These are phyloP conservation scores for Bombus affinis DNA, from an alignment of 1,140 invertebrate genomes.

Conservation along the genomic window DNA sequence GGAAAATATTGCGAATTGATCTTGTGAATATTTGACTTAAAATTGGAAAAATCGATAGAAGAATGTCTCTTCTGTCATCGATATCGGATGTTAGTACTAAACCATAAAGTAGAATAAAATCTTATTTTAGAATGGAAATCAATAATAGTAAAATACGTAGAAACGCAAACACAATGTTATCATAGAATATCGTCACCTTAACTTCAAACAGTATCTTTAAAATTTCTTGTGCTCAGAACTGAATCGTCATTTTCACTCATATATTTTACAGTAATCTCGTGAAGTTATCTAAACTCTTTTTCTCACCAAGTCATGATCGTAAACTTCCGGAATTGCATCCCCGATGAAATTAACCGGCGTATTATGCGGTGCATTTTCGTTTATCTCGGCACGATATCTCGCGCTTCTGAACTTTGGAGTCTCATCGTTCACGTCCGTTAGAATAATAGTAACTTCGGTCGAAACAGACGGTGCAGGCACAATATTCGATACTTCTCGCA, in stretches of 20 bases:
- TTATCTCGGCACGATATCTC: constrained; percentile 93
- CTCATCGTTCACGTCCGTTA: constrained; percentile 98
- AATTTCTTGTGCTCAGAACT: too few relatives aligned
- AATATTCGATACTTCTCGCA: constrained; percentile 84
- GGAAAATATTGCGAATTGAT: too few relatives aligned
- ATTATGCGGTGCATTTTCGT: constrained; percentile 95
- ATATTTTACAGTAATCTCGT: not conserved
- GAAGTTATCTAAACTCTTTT: not conserved
- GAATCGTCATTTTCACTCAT: not conserved
- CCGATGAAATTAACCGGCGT: constrained; percentile 94
- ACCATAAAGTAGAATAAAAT: too few relatives aligned
- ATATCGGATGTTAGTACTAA: too few relatives aligned
- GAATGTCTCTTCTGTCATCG: too few relatives aligned
- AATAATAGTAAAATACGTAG: too few relatives aligned
- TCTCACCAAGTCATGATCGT: constrained; percentile 94
- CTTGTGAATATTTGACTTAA: too few relatives aligned
- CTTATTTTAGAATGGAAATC: too few relatives aligned
- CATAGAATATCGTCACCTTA: too few relatives aligned
- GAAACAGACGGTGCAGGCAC: constrained; percentile 88
- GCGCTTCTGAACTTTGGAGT: constrained; percentile 91
- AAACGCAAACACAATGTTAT: too few relatives aligned
- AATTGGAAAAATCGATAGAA: too few relatives aligned
- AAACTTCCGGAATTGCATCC: constrained; percentile 92
- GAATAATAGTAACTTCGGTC: constrained; percentile 95
- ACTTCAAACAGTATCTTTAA: too few relatives aligned